A percentile compares a stretch with the other conserved stretches of the same genome.
Conservation (phyloP, 2,888 invertebrate species). For the Plusia festucae region DNA sequence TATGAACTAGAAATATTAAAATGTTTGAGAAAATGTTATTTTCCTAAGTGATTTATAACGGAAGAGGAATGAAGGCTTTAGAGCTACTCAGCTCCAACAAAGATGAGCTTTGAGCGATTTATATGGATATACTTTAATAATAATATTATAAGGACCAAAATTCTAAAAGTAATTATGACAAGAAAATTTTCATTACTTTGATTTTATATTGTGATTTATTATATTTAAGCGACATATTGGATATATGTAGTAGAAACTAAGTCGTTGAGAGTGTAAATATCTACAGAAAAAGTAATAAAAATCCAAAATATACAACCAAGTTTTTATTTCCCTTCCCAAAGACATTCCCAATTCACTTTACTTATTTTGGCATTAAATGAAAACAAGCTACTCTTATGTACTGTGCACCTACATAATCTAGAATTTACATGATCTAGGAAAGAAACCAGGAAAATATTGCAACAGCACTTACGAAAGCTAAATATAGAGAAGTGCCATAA, state of each 20-base stretch:
- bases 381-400: no score
- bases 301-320: conserved; percentile 67
- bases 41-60: conserved; percentile 64
- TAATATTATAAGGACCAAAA: conserved; percentile 69
- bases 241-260: conserved; percentile 73
- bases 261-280: conserved; percentile 80
- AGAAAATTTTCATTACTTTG: conserved; percentile 70
- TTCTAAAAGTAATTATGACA: conserved; percentile 72
- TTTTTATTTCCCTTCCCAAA: conserved; percentile 37
- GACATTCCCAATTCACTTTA: no score
- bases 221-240: conserved; percentile 78
- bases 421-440: no score
- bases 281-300: conserved; percentile 80
- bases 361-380: no score
- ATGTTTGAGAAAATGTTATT: conserved; percentile 62
- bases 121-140: conserved; percentile 52
- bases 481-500: neutral
- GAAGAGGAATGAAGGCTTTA: conserved; percentile 42
- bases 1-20: conserved; percentile 70
- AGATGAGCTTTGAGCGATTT: conserved; percentile 49
- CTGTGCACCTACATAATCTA: no score
- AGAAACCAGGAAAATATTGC: neutral
- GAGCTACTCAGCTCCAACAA: conserved; percentile 41
- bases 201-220: conserved; percentile 83
- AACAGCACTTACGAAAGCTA: neutral